Conservation (phyloP, 2,888 invertebrate genomes). For the Fragum whitleyi region DNA sequence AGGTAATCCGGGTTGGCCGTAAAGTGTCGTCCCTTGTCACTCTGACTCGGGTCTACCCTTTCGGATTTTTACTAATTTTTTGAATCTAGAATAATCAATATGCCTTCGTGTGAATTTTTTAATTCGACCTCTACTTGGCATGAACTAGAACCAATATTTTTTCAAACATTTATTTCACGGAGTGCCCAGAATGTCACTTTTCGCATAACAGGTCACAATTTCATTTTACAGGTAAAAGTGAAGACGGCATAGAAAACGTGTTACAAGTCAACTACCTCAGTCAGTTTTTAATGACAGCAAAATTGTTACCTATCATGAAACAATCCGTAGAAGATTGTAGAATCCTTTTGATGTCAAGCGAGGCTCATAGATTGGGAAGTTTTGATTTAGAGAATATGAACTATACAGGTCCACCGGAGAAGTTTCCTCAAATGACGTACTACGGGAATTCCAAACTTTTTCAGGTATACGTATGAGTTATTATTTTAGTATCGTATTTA, state of each 20-base stretch:
- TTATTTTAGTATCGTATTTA: not conserved
- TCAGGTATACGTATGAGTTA: conserved; percentile 68
- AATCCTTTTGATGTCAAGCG: conserved; percentile 68
- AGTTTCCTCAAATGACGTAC: conserved; percentile 58
- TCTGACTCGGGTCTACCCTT: too few species aligned
- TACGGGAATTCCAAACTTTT: conserved; percentile 71
- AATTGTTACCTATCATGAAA: conserved; percentile 70
- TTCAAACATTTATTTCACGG: too few species aligned
- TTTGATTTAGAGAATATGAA: conserved; percentile 62
- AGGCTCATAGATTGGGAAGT: conserved; percentile 53
- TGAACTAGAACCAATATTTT: too few species aligned
- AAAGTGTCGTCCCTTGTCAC: too few species aligned
- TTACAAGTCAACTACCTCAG: conserved; percentile 74
- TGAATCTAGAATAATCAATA: too few species aligned
- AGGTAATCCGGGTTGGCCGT: too few species aligned
- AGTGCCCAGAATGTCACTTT: too few species aligned
- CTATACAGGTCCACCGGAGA: conserved; percentile 48
- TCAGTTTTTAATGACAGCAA: conserved; percentile 70
- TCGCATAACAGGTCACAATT: too few species aligned
- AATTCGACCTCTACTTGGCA: too few species aligned
- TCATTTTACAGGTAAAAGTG: conserved; percentile 62
- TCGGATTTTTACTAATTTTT: too few species aligned
- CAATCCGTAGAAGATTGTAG: conserved; percentile 68
- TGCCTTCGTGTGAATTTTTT: too few species aligned
- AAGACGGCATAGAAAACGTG: conserved; percentile 66